Evolutionary conservation across 30 jellyfish, hydroid and myxozoan genomes (phyloP), one percentile per base, ranked within the genome.

Genomic region (Mastigias papua): DNA sequence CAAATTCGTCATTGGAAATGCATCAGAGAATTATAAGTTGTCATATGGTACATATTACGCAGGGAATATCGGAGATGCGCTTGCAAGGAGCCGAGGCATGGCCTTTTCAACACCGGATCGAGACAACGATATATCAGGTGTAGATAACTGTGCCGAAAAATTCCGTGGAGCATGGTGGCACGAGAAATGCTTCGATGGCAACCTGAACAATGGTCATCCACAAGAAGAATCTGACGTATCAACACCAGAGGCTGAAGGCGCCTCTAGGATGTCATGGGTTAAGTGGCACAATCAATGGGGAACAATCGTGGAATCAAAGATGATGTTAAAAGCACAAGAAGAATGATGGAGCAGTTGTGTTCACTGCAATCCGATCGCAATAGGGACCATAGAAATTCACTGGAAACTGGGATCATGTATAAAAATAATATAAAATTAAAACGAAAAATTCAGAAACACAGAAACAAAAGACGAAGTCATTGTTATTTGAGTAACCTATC

Each of bases 101-200:
- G 46, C 26, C 23, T 85, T 85, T 75, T 49, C 88, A 26, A 72
- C 94, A 19, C 83, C 84, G 11, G 94, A 85, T 63, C 58, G 48
- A n/a, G 94, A 85, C 78, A 73, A 85, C 34, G 94, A 85, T 34
- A 23, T 26, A 1, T 25, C 28, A 10, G 16, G 51, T 7, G 27
- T 15, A 1, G 50, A 13, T 6, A 74, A 85, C 23, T 85, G 94
- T 49, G 88, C 83, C n/a, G 34, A 1, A 48, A 27, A n/a, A 22
- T 85, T 13, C 32, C 77, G 63, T 22, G 88, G 94, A 16, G 50
- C 83, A 16, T 85, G 94, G 94, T 85, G 94, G 94, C 62, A 49
- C 35, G 28, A 37, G 48, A 69, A 34, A 0, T 83, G 81, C 83
- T 81, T 75, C 51, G 27, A 48, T 17, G 86, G 65, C 25, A 33